Evolutionary conservation across 2,888 invertebrate species (phyloP).

Genomic region (Agriotes lineatus): DNA sequence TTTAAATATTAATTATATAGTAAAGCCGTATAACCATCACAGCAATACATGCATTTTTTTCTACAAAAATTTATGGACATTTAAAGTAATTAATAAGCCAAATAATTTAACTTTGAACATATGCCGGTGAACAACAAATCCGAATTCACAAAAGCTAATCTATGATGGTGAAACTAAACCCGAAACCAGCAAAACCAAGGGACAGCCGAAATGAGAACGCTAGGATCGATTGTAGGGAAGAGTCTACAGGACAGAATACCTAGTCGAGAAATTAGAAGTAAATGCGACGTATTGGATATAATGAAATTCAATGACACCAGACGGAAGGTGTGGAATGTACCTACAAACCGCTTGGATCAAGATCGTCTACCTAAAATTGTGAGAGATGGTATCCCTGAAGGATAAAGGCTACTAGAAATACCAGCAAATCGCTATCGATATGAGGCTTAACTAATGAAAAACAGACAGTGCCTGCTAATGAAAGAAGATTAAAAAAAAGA

Average conservation of each 20-base stretch:
- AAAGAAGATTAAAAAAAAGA: background rate
- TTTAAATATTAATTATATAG: no score
- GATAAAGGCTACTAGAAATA: background rate
- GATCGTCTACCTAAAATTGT: background rate
- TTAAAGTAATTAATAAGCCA: no score
- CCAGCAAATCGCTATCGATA: background rate
- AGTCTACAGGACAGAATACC: background rate
- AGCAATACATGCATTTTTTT: no score
- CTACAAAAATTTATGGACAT: no score
- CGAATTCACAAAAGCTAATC: background rate
- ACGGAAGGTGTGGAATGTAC: background rate
- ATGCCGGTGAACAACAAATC: no score
- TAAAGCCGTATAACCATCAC: no score
- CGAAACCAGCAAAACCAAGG: background rate
- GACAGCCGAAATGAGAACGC: background rate
- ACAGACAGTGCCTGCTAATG: background rate
- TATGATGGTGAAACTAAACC: background rate
- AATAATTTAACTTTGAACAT: no score
- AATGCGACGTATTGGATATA: background rate
- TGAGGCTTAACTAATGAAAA: background rate
- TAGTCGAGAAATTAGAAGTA: background rate
- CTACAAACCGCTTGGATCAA: background rate
- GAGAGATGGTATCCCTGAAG: background rate
- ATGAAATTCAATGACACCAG: background rate
- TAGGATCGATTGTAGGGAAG: background rate